phyloP scores from a whole-genome alignment of 2,113 vertebrate species.

The Pygoscelis adeliae region DNA sequence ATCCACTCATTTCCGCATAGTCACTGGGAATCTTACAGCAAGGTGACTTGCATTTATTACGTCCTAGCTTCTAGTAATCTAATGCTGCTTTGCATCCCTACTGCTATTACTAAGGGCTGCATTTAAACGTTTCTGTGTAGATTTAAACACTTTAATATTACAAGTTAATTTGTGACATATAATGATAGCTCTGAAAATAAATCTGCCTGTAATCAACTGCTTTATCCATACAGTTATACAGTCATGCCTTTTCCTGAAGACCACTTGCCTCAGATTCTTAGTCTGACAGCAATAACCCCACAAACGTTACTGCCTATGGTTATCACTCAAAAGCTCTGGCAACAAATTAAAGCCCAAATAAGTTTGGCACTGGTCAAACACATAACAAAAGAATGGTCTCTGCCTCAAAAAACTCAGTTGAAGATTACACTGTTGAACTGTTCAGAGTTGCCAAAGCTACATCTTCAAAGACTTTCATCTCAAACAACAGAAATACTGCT shows the following conservation, averaged over 20 bases:
- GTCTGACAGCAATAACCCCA: not conserved
- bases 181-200: not conserved
- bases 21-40: not conserved
- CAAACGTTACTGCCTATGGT: not conserved
- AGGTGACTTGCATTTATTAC: not conserved
- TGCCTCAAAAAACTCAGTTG: not conserved
- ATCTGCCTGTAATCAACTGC: not conserved
- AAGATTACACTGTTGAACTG: not conserved
- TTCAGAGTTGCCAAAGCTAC: not conserved
- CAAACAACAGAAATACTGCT: not conserved
- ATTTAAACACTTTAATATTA: not conserved
- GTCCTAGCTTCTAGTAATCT: not conserved
- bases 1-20: not conserved
- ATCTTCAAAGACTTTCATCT: not conserved
- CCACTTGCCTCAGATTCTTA: not conserved
- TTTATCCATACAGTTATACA: not conserved
- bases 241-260: not conserved
- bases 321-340: not conserved
- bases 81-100: not conserved
- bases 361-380: not conserved
- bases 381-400: not conserved
- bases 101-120: not conserved
- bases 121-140: not conserved
- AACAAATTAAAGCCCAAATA: not conserved
- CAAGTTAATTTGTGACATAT: not conserved